Percentiles rank a stretch among this genome's conserved stretches.
Evolutionary conservation across 37 sponge, comb jelly and placozoan species (phyloP).

Genomic region (Hexactinellida sp.): DNA sequence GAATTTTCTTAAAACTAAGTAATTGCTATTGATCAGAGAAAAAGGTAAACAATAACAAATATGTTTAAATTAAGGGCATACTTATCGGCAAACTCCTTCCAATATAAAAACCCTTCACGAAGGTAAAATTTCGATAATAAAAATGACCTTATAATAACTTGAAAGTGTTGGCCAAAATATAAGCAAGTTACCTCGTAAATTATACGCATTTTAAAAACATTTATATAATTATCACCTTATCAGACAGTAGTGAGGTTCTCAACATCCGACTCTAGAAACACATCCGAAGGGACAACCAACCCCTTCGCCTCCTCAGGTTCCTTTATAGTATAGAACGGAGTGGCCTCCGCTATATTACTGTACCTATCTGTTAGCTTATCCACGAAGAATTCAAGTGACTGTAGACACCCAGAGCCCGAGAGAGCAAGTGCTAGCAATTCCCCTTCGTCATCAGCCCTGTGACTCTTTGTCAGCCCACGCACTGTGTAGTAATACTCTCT

Average conservation of each 20-base stretch:
- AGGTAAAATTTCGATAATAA: too few species aligned
- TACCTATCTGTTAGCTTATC: not conserved
- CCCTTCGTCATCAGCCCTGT: not conserved
- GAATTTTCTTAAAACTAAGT: too few species aligned
- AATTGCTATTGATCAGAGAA: too few species aligned
- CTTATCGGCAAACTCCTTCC: too few species aligned
- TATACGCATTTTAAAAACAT: too few species aligned
- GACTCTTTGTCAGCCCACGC: not conserved
- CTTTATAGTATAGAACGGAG: not conserved
- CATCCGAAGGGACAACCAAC: not conserved
- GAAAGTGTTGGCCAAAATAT: too few species aligned
- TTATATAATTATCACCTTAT: too few species aligned
- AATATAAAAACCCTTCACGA: too few species aligned
- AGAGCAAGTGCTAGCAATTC: not conserved
- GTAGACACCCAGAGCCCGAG: not conserved
- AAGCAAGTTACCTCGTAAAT: too few species aligned
- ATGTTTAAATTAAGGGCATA: too few species aligned
- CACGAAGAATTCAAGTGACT: not conserved
- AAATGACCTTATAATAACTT: too few species aligned
- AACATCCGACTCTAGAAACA: slow-evolving; percentile 5
- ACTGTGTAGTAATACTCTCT: slow-evolving; percentile 50
- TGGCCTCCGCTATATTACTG: not conserved
- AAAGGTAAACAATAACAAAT: too few species aligned
- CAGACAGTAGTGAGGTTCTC: not conserved
- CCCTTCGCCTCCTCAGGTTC: not conserved